Base-by-base conservation (phyloP, 1,140 invertebrate species). In the Drosophila arawakana region DNA sequence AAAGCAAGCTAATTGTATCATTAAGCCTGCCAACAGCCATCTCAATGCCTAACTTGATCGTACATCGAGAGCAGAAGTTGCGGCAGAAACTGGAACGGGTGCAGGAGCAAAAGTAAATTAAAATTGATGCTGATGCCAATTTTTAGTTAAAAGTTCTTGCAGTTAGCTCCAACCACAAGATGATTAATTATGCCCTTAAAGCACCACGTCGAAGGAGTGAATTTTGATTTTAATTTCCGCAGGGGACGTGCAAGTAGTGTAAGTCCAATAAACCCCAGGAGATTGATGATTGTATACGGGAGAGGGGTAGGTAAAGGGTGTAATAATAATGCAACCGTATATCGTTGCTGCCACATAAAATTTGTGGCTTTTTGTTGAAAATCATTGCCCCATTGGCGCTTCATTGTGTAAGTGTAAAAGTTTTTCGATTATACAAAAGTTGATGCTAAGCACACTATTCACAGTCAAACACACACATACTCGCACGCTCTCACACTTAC, bases 371-470 rank as follows among this genome's bases (percentile, higher is more conserved):
- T 75, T 71, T 70, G 52, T 71, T 46, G 67, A 54, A 57, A 88
- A 79, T 76, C 65, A 74, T 74, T 74, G 72, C 78, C 79, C 79
- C 69, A 66, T 61, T 73, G 73, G 76, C 59, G 61, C 65, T 80
- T 39, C 61, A 67, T 63, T 66, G 55, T 67, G 52, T 30, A 58
- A 73, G 66, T 66, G 74, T 65, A 80, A 89, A 88, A 88, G 70
- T 88, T 88, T 88, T 89, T 89, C 83, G 83, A 88, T 88, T 88
- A 88, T 88, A 63, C 54, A 71, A 80, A 78, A 84, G 81, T 67
- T 68, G 47, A 50, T 67, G 47, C 46, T 52, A 52, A 37, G 30
- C 47, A n/a, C 70, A 67, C 63, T 52, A 67, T 41, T 39, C 70
- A 50, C 21, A 67, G 52, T 55, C 67, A 75, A 39, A 44, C 21